phyloP scores from a whole-genome alignment of 2,797 vertebrate species.

The Trematomus bernacchii region DNA sequence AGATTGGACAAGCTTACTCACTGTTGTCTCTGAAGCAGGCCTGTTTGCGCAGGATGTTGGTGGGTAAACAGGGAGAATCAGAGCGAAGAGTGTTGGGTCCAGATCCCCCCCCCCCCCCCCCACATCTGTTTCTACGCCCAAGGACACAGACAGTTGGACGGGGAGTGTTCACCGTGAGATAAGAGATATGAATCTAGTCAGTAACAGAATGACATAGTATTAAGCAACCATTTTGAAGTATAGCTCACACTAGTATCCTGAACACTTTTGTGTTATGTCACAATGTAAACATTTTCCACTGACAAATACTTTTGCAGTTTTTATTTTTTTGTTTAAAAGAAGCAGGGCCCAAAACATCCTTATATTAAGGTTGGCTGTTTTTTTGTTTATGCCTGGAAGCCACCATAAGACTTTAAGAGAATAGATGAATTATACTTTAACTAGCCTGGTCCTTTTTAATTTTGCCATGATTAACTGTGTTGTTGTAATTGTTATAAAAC shows the following conservation, averaged over 20 bases:
- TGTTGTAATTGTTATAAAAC: background rate
- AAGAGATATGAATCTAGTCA: background rate
- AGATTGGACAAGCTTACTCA: constrained; percentile 79
- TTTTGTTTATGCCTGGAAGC: background rate
- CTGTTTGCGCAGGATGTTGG: constrained; percentile 79
- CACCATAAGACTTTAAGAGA: background rate
- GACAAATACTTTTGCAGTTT: no score
- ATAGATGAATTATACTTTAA: background rate
- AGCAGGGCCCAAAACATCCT: background rate
- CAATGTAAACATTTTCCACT: background rate
- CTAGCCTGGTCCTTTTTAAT: background rate
- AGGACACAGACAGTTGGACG: constrained; percentile 47
- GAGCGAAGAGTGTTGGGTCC: constrained; percentile 42
- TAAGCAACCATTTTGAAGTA: background rate
- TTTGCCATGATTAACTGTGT: background rate
- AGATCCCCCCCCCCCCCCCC: constrained; percentile 30
- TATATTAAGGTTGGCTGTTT: background rate
- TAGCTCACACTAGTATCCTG: background rate
- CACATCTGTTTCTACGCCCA: constrained; percentile 56
- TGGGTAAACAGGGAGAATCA: constrained; percentile 74
- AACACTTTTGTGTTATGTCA: background rate
- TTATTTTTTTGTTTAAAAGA: background rate
- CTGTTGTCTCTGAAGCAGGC: constrained; percentile 67
- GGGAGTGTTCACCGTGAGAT: constrained; percentile 16
- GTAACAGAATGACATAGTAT: background rate